These are phyloP conservation scores for Grallaria varia DNA, from an alignment of 2,113 vertebrate genomes.

Conservation along the genomic window DNA sequence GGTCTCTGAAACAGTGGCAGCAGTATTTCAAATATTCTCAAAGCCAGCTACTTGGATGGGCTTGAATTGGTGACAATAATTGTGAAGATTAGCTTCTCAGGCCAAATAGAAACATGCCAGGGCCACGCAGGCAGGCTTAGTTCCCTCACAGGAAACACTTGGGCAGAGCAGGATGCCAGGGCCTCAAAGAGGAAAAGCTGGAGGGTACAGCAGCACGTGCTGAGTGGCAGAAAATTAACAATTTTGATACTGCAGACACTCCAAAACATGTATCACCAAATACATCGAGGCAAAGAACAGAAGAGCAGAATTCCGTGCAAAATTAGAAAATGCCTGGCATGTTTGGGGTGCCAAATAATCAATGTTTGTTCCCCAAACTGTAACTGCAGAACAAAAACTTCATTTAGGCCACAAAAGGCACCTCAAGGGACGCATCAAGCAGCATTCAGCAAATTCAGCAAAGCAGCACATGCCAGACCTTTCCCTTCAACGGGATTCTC, in stretches of 20 bases:
- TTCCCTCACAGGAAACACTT: conserved; percentile 20
- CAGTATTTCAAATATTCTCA: conserved; percentile 54
- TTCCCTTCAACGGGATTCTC: not conserved
- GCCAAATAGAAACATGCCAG: conserved; percentile 29
- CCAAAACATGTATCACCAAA: not conserved
- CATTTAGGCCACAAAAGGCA: not conserved
- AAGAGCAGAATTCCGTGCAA: not conserved
- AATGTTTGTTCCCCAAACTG: not conserved
- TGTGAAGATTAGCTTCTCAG: conserved; percentile 2
- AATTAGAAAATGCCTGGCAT: not conserved
- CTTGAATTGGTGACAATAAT: conserved; percentile 42
- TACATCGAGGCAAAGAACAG: not conserved
- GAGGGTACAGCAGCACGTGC: not conserved
- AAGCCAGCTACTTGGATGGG: conserved; percentile 48
- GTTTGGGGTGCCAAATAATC: not conserved
- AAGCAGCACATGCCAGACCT: not conserved
- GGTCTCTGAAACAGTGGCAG: conserved; percentile 29
- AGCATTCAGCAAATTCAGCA: not conserved
- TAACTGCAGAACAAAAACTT: not conserved
- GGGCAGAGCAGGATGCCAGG: not conserved
- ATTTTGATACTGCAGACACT: not conserved
- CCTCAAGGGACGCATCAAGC: not conserved
- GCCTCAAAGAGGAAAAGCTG: not conserved
- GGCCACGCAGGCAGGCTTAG: not conserved
- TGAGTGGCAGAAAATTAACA: not conserved